Conservation (phyloP, 2,113 vertebrate genomes). For the Crotalus horridus region DNA sequence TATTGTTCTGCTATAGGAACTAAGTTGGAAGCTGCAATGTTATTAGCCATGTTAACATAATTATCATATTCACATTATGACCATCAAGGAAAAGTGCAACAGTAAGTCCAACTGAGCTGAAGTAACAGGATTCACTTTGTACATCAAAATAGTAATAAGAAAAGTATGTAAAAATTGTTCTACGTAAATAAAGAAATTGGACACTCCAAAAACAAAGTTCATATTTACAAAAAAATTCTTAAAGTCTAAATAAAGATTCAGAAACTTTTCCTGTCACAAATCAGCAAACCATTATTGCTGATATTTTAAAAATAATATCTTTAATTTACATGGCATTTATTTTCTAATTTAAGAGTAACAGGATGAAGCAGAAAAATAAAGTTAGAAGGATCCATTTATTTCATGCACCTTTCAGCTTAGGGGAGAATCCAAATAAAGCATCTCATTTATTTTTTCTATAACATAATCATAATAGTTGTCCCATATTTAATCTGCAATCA, state of each 20-base stretch:
- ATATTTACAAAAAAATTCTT: background rate
- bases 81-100: conserved; percentile 41
- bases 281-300: background rate
- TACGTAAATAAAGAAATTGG: background rate
- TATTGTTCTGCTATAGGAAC: conserved; percentile 31
- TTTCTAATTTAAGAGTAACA: background rate
- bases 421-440: background rate
- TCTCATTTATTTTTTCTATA: background rate
- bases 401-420: background rate
- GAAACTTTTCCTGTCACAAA: rapidly evolving
- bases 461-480: background rate
- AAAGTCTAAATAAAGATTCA: background rate
- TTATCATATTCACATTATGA: conserved; percentile 43
- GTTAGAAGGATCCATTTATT: background rate
- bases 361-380: background rate
- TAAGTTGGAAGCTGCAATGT: conserved; percentile 35
- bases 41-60: conserved; percentile 54
- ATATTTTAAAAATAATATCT: background rate
- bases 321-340: background rate
- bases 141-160: conserved; percentile 26
- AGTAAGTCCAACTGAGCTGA: conserved; percentile 38
- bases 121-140: conserved; percentile 28
- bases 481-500: background rate
- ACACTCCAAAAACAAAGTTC: background rate
- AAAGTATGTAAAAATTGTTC: conserved; percentile 27